A percentile compares a stretch with the other conserved stretches of the same genome.
These are phyloP conservation scores for Echeneis naucrates DNA, from an alignment of 2,797 vertebrate species.

Conservation along the genomic window DNA sequence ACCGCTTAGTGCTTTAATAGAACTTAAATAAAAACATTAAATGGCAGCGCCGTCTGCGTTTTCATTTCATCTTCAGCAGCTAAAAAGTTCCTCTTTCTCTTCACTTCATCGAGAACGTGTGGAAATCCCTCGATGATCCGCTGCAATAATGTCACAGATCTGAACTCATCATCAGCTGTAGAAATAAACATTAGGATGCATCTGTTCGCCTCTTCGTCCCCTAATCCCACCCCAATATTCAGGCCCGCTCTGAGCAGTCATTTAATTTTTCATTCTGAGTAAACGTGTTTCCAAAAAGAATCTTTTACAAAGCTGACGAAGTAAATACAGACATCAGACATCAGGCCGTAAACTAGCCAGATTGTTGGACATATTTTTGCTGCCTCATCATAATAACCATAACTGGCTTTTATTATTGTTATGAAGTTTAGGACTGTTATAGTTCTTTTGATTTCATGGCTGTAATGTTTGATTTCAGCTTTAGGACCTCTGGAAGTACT, in stretches of 20 bases:
- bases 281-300: slow-evolving; percentile 41
- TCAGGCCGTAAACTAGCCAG: no score
- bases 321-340: slow-evolving; percentile 13
- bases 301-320: slow-evolving; percentile 27
- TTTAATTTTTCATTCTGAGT: slow-evolving; percentile 18
- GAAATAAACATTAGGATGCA: slow-evolving; percentile 62
- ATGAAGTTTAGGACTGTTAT: not conserved
- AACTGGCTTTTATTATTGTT: not conserved
- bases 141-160: slow-evolving; percentile 44
- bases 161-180: slow-evolving; percentile 37
- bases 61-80: not conserved
- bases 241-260: slow-evolving; percentile 25
- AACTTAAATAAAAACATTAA: not conserved
- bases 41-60: slow-evolving; percentile 7
- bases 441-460: not conserved
- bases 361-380: not conserved
- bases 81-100: not conserved
- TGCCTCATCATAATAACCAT: not conserved
- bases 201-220: slow-evolving; percentile 47
- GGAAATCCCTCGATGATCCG: slow-evolving; percentile 28
- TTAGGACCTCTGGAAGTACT: not conserved
- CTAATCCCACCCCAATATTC: slow-evolving; percentile 64
- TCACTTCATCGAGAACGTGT: slow-evolving; percentile 25
- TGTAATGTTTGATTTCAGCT: not conserved
- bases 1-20: not conserved